Conservation (phyloP, 2,888 invertebrate species). For the Lydus trimaculatus region DNA sequence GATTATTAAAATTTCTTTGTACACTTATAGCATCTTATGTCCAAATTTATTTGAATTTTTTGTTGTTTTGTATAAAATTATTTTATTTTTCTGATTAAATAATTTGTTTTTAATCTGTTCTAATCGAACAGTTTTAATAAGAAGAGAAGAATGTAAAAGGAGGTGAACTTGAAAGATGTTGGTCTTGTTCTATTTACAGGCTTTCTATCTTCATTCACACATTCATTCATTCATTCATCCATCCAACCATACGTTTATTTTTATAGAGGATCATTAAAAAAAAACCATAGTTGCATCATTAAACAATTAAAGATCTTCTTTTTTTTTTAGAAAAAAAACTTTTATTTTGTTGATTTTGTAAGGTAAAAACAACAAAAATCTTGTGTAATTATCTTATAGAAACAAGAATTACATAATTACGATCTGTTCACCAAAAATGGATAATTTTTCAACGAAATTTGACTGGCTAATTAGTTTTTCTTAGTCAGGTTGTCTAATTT, state of each 20-base stretch:
- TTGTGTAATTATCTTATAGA: not conserved
- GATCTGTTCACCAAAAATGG: not conserved
- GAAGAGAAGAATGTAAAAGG: not conserved
- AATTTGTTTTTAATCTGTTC: not conserved
- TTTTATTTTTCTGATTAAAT: not conserved
- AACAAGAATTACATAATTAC: not conserved
- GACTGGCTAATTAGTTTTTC: not conserved
- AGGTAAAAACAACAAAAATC: not conserved
- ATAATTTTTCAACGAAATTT: not conserved
- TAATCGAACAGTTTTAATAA: not conserved
- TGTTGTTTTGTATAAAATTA: no score
- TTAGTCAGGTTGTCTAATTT: not conserved
- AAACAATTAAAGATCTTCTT: no score
- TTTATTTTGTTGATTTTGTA: not conserved
- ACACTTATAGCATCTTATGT: no score
- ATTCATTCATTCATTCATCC: not conserved
- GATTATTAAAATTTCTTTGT: no score
- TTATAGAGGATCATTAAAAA: not conserved
- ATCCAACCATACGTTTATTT: not conserved
- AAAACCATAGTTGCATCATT: not conserved
- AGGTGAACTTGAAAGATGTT: not conserved
- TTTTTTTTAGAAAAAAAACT: no score
- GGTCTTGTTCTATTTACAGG: conserved; percentile 1
- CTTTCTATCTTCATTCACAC: not conserved
- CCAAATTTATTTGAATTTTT: no score